These are phyloP conservation scores for Ips nitidus DNA, from an alignment of 1,140 invertebrate genomes.

Conservation along the genomic window DNA sequence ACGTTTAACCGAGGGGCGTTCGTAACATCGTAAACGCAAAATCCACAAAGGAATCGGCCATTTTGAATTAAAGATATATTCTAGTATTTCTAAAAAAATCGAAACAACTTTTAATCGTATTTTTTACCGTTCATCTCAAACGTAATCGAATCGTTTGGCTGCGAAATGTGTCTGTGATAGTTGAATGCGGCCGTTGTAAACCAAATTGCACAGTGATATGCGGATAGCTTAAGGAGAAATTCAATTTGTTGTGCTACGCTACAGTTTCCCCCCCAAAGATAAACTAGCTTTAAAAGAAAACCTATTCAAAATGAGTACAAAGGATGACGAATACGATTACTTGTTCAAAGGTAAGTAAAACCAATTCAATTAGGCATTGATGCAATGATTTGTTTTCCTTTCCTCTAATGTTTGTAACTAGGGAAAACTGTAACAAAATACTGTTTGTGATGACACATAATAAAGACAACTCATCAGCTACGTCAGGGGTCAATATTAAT, in stretches of 20 bases:
- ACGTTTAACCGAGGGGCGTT: conserved; percentile 46
- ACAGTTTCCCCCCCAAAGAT: conserved; percentile 10
- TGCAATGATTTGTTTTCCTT: too few species aligned
- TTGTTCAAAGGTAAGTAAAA: conserved; percentile 94
- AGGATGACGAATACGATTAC: conserved; percentile 99
- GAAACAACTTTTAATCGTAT: conserved; percentile 19
- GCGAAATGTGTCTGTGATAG: conserved; percentile 51
- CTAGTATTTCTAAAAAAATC: conserved; percentile 13
- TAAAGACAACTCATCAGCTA: conserved; percentile 48
- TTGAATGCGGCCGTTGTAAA: conserved; percentile 37
- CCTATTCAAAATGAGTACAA: conserved; percentile 78
- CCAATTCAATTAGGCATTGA: background rate
- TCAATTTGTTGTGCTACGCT: conserved; percentile 22
- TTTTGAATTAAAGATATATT: conserved; percentile 38
- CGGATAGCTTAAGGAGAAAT: conserved; percentile 37
- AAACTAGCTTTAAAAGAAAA: conserved; percentile 19
- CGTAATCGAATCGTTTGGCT: conserved; percentile 38
- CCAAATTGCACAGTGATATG: conserved; percentile 48
- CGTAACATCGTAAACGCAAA: conserved; percentile 34
- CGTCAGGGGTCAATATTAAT: conserved; percentile 37
- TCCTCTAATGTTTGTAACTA: too few species aligned
- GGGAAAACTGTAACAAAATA: too few species aligned
- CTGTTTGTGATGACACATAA: conserved; percentile 22
- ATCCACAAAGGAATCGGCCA: conserved; percentile 46
- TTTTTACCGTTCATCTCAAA: conserved; percentile 39